These are phyloP conservation scores for Odontamblyopus lacepedii DNA, from an alignment of 2,797 vertebrate genomes.

Conservation along the genomic window DNA sequence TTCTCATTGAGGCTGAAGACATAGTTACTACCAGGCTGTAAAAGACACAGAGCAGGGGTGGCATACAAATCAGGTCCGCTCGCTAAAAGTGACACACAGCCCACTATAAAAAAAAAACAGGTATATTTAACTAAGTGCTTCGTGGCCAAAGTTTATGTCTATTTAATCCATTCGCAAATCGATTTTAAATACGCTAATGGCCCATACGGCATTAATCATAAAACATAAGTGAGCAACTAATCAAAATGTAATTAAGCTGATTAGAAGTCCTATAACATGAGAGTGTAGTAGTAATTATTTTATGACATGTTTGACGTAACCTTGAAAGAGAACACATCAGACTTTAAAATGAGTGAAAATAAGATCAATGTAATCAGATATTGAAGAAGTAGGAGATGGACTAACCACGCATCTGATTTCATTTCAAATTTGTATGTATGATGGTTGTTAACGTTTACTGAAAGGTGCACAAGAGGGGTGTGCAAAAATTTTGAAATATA, in stretches of 20 bases:
- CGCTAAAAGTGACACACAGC: not conserved
- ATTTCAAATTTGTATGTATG: not conserved
- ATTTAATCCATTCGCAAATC: slow-evolving; percentile 6
- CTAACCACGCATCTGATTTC: not conserved
- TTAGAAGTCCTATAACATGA: slow-evolving; percentile 1
- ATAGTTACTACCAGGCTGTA: slow-evolving; percentile 37
- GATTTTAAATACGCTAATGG: slow-evolving; percentile 6
- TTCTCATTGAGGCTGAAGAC: slow-evolving; percentile 31
- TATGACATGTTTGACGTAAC: not conserved
- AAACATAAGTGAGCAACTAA: slow-evolving; percentile 1
- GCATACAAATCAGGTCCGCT: slow-evolving; percentile 44
- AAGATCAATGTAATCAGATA: not conserved
- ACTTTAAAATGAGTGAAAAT: not conserved
- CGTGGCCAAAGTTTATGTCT: slow-evolving; percentile 6
- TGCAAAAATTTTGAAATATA: no score
- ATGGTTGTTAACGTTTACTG: not conserved
- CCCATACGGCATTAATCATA: not conserved
- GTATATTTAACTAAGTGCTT: slow-evolving; percentile 1
- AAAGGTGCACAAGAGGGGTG: not conserved
- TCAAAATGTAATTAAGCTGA: not conserved
- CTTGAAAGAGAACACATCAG: not conserved
- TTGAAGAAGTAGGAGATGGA: not conserved
- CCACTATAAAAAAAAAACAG: not conserved
- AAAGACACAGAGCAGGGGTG: slow-evolving; percentile 38
- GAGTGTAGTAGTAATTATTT: not conserved